These are phyloP conservation scores for Drosophila colorata DNA, from an alignment of 2,888 invertebrate species.

Conservation along the genomic window DNA sequence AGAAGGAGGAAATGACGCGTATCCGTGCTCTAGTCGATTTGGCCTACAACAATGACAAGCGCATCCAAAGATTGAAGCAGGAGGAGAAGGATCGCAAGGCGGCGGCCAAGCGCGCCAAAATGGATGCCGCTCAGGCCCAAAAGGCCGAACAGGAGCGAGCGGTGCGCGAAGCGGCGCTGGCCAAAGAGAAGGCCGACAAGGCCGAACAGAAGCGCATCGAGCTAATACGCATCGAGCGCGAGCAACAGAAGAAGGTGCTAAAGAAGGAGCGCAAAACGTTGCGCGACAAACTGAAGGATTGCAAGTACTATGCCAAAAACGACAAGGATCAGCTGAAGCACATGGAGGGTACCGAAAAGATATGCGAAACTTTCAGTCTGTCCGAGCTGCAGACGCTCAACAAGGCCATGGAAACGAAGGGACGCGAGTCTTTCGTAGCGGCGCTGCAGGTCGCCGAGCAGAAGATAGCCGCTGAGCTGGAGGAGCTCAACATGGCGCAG, in stretches of 20 bases:
- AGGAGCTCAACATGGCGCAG: slow-evolving; percentile 85
- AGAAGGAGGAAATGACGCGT: slow-evolving; percentile 98
- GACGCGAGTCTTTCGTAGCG: slow-evolving; percentile 88
- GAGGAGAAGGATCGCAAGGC: slow-evolving; percentile 96
- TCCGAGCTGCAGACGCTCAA: slow-evolving; percentile 91
- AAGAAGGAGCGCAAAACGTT: slow-evolving; percentile 94
- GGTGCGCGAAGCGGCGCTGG: slow-evolving; percentile 89
- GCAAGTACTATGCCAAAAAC: slow-evolving; percentile 91
- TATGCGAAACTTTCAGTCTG: slow-evolving; percentile 92
- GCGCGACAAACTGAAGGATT: slow-evolving; percentile 91
- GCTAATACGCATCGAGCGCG: slow-evolving; percentile 93
- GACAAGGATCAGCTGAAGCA: slow-evolving; percentile 91
- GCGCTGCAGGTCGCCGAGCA: slow-evolving; percentile 90
- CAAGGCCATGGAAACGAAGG: slow-evolving; percentile 88
- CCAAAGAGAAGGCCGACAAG: slow-evolving; percentile 92
- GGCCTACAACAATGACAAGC: slow-evolving; percentile 97
- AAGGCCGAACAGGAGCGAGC: slow-evolving; percentile 94
- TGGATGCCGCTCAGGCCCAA: slow-evolving; percentile 92
- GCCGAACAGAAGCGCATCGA: slow-evolving; percentile 93
- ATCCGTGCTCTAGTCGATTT: slow-evolving; percentile 96
- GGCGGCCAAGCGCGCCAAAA: slow-evolving; percentile 94
- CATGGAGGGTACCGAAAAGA: slow-evolving; percentile 96
- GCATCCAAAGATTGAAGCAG: slow-evolving; percentile 96
- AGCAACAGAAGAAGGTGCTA: slow-evolving; percentile 92
- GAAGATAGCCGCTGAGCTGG: slow-evolving; percentile 91